Conservation (phyloP, 2,888 invertebrate genomes). For the Bursaphelenchus okinawaensis region DNA sequence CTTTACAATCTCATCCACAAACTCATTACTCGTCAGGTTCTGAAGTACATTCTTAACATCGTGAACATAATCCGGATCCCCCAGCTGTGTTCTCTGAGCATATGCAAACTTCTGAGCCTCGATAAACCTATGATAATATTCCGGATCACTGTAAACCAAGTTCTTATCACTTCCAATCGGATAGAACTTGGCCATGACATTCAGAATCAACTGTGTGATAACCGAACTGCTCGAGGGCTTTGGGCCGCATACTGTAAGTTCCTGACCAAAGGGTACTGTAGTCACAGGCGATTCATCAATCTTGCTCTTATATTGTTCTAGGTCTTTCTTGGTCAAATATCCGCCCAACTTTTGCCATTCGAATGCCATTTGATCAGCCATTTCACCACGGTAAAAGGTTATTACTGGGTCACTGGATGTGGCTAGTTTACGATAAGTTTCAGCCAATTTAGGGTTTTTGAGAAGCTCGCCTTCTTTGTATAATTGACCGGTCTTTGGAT, state of each 20-base stretch:
- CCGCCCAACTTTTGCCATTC: conserved; percentile 48
- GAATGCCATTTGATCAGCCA: conserved; percentile 49
- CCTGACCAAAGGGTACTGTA: conserved; percentile 37
- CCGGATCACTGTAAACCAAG: conserved; percentile 25
- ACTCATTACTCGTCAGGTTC: conserved; percentile 66
- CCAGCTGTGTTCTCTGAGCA: conserved; percentile 64
- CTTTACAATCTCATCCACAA: conserved; percentile 28
- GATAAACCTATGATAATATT: conserved; percentile 75
- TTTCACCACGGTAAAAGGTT: conserved; percentile 53
- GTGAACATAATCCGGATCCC: conserved; percentile 64
- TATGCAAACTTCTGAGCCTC: conserved; percentile 88
- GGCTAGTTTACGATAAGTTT: conserved; percentile 31
- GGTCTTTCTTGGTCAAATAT: conserved; percentile 39
- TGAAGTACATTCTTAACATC: conserved; percentile 68
- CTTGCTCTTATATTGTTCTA: conserved; percentile 45
- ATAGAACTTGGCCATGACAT: conserved; percentile 65
- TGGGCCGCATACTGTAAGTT: conserved; percentile 71
- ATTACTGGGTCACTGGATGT: conserved; percentile 44
- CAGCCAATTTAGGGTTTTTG: conserved; percentile 43
- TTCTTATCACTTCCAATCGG: conserved; percentile 18
- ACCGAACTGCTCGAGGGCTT: conserved; percentile 82
- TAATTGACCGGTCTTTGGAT: conserved; percentile 46
- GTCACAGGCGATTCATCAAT: conserved; percentile 42
- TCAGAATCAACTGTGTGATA: conserved; percentile 74
- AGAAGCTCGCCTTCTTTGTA: conserved; percentile 56